Evolutionary conservation across 2,113 vertebrate genomes (phyloP).

Genomic region (Mustela lutreola): DNA sequence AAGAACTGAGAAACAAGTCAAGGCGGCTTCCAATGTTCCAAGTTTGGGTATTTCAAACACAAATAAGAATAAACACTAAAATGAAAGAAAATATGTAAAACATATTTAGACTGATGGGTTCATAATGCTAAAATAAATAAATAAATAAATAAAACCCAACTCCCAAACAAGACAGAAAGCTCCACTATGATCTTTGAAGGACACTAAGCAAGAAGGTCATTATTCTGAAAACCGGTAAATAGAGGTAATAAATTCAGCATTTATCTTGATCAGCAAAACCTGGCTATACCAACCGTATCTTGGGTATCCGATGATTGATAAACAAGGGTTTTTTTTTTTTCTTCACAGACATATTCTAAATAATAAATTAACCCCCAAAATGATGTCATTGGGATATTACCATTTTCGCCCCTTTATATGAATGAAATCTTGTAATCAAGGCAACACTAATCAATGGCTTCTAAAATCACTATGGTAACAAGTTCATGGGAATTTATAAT

Average conservation of each 20-base stretch:
- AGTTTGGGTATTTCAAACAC: conserved; percentile 28
- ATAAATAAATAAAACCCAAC: too few relatives aligned
- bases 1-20: not conserved
- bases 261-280: not conserved
- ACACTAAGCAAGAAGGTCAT: not conserved
- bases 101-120: not conserved
- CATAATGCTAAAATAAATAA: not conserved
- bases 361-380: not conserved
- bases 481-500: not conserved
- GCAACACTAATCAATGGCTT: not conserved
- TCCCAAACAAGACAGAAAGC: not conserved
- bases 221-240: conserved; percentile 39
- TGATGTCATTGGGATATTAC: not conserved
- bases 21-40: not conserved
- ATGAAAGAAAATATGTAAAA: conserved; percentile 41
- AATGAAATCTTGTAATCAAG: not conserved
- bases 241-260: not conserved
- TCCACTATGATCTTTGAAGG: not conserved
- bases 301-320: not conserved
- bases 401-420: not conserved
- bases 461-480: not conserved
- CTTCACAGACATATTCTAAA: not conserved
- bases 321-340: not conserved
- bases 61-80: not conserved
- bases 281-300: not conserved